These are phyloP conservation scores for Nasonovia ribisnigri DNA, from an alignment of 2,888 invertebrate species.

Conservation along the genomic window DNA sequence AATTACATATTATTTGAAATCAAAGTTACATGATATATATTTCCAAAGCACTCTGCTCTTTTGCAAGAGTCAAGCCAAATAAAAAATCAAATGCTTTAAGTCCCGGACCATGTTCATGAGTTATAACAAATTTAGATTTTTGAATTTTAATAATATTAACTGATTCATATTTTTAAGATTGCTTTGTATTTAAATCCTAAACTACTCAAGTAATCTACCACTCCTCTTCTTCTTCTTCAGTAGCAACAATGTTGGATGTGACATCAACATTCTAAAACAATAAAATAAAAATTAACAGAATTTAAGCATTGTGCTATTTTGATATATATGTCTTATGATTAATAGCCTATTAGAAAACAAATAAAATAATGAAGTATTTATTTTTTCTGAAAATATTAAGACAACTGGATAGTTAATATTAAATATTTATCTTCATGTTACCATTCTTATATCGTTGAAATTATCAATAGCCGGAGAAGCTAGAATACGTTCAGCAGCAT, in stretches of 20 bases:
- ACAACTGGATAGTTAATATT: not conserved
- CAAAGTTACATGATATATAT: not conserved
- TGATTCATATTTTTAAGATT: not conserved
- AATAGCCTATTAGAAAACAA: not conserved
- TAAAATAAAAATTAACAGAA: not conserved
- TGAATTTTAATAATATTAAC: constrained; percentile 8
- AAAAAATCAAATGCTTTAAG: not conserved
- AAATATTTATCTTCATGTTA: constrained; percentile 16
- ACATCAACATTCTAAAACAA: constrained; percentile 43
- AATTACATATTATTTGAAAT: not conserved
- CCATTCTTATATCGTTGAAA: constrained; percentile 55
- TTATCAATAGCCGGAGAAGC: not conserved
- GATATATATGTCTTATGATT: no score
- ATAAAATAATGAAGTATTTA: not conserved
- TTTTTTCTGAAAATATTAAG: not conserved
- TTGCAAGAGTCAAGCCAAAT: not conserved
- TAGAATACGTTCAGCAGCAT: not conserved
- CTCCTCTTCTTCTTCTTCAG: constrained; percentile 32
- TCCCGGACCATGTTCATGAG: not conserved
- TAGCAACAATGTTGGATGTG: not conserved
- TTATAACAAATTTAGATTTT: not conserved
- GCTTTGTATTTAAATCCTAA: not conserved
- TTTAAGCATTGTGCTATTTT: not conserved
- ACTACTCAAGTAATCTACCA: constrained; percentile 1
- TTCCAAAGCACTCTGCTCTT: not conserved